phyloP scores from a whole-genome alignment of 2,113 vertebrate genomes.

The Noturus placidus region DNA sequence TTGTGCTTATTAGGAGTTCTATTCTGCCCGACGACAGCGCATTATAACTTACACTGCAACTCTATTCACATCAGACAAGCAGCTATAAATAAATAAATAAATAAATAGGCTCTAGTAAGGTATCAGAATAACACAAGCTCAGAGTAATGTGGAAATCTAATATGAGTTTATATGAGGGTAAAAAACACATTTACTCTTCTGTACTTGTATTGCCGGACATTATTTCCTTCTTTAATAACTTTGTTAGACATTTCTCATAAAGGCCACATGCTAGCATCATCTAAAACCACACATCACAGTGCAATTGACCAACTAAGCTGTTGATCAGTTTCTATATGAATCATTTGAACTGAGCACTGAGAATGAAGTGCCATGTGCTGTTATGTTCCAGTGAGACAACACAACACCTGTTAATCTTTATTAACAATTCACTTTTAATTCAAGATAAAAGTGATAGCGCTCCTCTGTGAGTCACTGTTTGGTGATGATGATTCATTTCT shows the following conservation, averaged over 20 bases:
- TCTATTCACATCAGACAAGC: background rate
- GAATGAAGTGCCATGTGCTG: background rate
- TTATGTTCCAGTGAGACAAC: background rate
- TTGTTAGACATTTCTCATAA: background rate
- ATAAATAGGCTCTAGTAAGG: background rate
- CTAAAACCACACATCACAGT: background rate
- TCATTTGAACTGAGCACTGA: background rate
- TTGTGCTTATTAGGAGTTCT: background rate
- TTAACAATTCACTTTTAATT: background rate
- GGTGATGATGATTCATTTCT: background rate
- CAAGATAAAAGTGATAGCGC: background rate
- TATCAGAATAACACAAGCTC: background rate
- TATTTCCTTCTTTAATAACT: background rate
- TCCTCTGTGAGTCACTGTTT: background rate
- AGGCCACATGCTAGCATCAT: background rate
- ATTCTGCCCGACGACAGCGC: background rate
- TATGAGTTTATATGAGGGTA: background rate
- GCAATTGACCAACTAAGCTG: background rate
- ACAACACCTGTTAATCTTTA: background rate
- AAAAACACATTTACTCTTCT: background rate
- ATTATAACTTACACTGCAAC: background rate
- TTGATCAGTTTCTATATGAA: background rate
- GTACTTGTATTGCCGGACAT: background rate
- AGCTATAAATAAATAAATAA: background rate
- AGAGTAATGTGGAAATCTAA: background rate